phyloP scores from a whole-genome alignment of 2,888 invertebrate genomes.

The Microchrysa polita region DNA sequence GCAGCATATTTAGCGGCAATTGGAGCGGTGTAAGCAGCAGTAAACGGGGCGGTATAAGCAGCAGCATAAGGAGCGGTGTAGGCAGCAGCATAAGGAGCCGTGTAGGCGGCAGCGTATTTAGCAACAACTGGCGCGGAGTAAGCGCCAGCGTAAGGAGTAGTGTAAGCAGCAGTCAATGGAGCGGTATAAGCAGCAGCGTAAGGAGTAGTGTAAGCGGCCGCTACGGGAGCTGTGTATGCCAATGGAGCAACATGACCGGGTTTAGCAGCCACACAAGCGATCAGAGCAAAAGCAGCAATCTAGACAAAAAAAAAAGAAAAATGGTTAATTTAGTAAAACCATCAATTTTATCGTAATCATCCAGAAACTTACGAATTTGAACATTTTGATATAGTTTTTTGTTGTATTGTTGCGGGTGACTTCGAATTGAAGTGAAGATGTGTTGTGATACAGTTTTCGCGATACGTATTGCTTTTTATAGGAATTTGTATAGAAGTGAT shows the following conservation, averaged over 20 bases:
- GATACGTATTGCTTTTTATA: constrained; percentile 13
- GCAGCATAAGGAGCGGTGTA: constrained; percentile 19
- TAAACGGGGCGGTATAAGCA: constrained; percentile 16
- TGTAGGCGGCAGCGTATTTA: constrained; percentile 20
- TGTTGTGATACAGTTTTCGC: constrained; percentile 18
- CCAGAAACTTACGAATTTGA: constrained; percentile 24
- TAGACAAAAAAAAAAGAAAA: constrained; percentile 2
- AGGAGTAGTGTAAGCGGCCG: constrained; percentile 15
- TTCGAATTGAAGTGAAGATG: constrained; percentile 12
- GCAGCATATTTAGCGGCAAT: background rate
- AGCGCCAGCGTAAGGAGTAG: background rate
- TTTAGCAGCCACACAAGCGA: constrained; percentile 18
- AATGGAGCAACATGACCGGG: constrained; percentile 13
- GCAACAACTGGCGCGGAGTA: background rate
- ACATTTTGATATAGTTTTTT: constrained; percentile 26
- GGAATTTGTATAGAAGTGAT: background rate
- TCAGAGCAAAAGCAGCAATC: constrained; percentile 24
- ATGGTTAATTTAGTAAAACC: too few relatives aligned
- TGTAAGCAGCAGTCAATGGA: constrained; percentile 12
- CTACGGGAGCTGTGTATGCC: constrained; percentile 4
- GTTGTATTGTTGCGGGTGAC: background rate
- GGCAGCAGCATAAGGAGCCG: constrained; percentile 5
- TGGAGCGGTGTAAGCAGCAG: constrained; percentile 13
- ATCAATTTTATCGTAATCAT: background rate
- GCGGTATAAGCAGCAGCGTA: constrained; percentile 21